Evolutionary conservation across 2,888 invertebrate genomes (phyloP), one percentile per base, ranked within the genome.

Genomic region (Gari tellinella): DNA sequence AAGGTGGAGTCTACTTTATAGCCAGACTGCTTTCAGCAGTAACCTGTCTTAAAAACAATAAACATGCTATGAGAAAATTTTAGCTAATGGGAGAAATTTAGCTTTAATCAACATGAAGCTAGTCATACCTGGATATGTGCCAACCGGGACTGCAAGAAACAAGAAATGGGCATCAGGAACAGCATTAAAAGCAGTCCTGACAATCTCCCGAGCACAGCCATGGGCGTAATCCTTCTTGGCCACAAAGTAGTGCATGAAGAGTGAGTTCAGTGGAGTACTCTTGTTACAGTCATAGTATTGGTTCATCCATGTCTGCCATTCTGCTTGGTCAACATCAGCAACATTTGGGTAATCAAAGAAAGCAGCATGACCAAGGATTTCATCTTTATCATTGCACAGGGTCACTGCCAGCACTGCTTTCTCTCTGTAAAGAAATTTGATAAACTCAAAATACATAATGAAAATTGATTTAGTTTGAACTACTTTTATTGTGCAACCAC

Each of bases 181-280:
- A 38, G 91, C 90, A 83, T 91, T 91, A 74, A 91, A 92, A 21
- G 90, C 88, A 37, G 91, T 91, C 7, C 89, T 76, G 21, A 92
- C 88, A 46, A 91, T 90, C 75, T 91, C 91, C 53, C 83, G 77
- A 5, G 89, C 89, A 83, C 90, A 91, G 15, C 90, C 91, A 72
- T 87, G 83, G 1, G 88, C 86, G 73, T 91, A 91, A 19, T 88
- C 91, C 31, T 72, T 70, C 72, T 88, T 90, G 2, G 90, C 88
- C 45, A 91, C 91, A 86, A 92, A 92, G 77, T 89, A 90, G 68
- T 91, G 90, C 83, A 92, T 72, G 72, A 90, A 92, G n/a, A 92
- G 84, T 10, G 89, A 83, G 73, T 91, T 92, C 15, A 91, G 80
- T 25, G 91, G 82, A 31, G 82, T 84, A 63, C 82, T 83, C 41